Evolutionary conservation across 2,797 vertebrate species (phyloP).

Genomic region (Sandelia bainsii): DNA sequence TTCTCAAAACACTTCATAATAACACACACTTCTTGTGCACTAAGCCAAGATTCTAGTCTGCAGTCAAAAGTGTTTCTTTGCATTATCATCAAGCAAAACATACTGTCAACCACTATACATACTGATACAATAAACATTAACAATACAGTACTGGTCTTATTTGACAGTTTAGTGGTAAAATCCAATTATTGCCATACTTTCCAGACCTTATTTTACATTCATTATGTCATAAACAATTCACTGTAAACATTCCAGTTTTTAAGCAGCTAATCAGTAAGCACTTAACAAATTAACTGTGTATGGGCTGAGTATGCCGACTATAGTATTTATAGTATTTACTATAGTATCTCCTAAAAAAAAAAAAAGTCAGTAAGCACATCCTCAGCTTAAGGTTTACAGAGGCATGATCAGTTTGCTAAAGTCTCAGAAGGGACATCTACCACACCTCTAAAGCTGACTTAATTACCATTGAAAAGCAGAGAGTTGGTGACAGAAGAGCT

Average conservation of each 20-base stretch:
- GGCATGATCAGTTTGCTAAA: conserved; percentile 34
- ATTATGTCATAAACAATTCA: no score
- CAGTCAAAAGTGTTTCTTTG: conserved; percentile 5
- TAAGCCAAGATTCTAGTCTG: neutral
- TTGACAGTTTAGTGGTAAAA: neutral
- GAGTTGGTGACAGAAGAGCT: conserved; percentile 61
- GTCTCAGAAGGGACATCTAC: conserved; percentile 60
- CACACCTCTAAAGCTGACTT: conserved; percentile 75
- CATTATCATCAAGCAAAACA: conserved; percentile 10
- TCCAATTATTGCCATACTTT: neutral
- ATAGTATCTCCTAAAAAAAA: conserved; percentile 22
- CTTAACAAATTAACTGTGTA: neutral
- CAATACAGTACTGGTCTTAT: neutral
- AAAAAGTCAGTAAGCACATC: conserved; percentile 42
- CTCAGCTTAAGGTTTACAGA: conserved; percentile 35
- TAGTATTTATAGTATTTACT: conserved; percentile 25
- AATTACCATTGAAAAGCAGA: conserved; percentile 80
- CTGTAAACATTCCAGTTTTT: no score
- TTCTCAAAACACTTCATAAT: conserved; percentile 14
- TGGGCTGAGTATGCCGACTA: neutral
- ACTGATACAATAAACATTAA: conserved; percentile 1
- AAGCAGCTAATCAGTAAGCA: no score
- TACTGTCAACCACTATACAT: neutral
- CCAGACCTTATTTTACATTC: no score
- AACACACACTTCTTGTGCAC: neutral